A percentile compares a stretch with the other conserved stretches of the same genome.
phyloP scores from a whole-genome alignment of 2,797 vertebrate species.

The Alca torda region DNA sequence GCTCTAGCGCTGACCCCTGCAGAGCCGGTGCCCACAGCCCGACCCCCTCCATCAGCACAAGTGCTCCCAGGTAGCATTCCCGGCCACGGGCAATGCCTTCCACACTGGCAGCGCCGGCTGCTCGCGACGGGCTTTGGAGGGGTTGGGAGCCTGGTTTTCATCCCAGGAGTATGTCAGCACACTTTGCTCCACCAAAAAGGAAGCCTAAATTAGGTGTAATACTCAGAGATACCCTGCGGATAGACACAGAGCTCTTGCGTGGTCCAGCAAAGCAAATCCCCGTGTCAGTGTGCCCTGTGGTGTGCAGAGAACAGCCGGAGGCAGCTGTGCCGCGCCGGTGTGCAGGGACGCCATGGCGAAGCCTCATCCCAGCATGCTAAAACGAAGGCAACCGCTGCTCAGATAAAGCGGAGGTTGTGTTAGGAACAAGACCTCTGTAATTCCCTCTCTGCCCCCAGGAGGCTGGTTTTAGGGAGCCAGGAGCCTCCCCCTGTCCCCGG shows the following conservation, averaged over 20 bases:
- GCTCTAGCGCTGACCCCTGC: not conserved
- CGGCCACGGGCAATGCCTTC: not conserved
- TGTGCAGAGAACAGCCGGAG: too few relatives aligned
- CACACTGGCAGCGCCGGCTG: accelerated
- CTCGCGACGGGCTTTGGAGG: not conserved
- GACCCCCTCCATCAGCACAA: not conserved
- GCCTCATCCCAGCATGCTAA: too few relatives aligned
- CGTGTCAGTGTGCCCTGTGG: accelerated
- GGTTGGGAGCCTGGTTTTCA: not conserved
- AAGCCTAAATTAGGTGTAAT: not conserved
- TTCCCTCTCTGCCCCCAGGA: too few relatives aligned
- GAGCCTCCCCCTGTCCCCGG: too few relatives aligned
- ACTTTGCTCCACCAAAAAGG: not conserved
- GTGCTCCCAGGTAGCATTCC: accelerated
- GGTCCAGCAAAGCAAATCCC: not conserved
- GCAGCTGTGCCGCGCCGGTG: too few relatives aligned
- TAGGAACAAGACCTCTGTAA: too few relatives aligned
- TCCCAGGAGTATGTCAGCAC: not conserved
- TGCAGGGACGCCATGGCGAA: too few relatives aligned
- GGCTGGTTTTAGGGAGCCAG: too few relatives aligned
- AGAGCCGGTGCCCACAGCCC: not conserved
- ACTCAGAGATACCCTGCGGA: not conserved
- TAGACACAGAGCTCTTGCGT: accelerated
- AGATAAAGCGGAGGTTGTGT: too few relatives aligned
- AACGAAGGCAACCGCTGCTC: too few relatives aligned